Evolutionary conservation across 2,888 invertebrate genomes (phyloP).

Genomic region (Argyresthia goedartella): DNA sequence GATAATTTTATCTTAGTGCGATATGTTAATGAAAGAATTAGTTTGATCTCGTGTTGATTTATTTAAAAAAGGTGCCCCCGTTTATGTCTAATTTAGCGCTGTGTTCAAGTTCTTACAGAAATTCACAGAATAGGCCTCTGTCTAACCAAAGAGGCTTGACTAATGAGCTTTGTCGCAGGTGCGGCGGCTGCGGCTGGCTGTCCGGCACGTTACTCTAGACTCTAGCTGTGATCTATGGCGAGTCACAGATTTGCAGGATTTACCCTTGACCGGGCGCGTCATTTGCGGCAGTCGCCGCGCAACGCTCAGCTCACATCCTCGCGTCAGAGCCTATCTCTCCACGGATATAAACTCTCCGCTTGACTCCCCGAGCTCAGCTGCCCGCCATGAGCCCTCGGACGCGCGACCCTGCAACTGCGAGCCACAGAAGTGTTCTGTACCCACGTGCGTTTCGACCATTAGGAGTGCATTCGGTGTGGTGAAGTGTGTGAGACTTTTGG

Average conservation of each 20-base stretch:
- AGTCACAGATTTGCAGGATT: constrained; percentile 24
- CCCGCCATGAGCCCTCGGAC: constrained; percentile 29
- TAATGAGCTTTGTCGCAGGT: too few species aligned
- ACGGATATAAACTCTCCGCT: too few species aligned
- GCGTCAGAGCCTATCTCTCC: constrained; percentile 26
- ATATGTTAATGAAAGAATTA: too few species aligned
- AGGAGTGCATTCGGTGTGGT: not conserved
- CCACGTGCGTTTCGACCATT: not conserved
- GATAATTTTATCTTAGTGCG: too few species aligned
- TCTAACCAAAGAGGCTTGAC: too few species aligned
- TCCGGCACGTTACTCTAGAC: too few species aligned
- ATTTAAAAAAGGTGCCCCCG: too few species aligned
- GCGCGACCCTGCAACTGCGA: not conserved
- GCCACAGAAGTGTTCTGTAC: constrained; percentile 18
- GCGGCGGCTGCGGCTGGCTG: constrained; percentile 1
- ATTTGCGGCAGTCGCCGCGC: constrained; percentile 40
- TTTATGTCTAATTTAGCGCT: too few species aligned
- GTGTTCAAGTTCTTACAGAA: too few species aligned
- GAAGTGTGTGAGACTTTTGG: constrained; percentile 22
- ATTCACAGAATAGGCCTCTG: too few species aligned
- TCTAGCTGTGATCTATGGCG: constrained; percentile 1
- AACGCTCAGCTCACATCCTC: constrained; percentile 47
- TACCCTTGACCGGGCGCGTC: constrained; percentile 44
- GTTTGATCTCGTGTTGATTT: too few species aligned
- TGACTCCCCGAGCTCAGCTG: too few species aligned